phyloP scores from a whole-genome alignment of 2,113 vertebrate genomes.

The Mus pahari region DNA sequence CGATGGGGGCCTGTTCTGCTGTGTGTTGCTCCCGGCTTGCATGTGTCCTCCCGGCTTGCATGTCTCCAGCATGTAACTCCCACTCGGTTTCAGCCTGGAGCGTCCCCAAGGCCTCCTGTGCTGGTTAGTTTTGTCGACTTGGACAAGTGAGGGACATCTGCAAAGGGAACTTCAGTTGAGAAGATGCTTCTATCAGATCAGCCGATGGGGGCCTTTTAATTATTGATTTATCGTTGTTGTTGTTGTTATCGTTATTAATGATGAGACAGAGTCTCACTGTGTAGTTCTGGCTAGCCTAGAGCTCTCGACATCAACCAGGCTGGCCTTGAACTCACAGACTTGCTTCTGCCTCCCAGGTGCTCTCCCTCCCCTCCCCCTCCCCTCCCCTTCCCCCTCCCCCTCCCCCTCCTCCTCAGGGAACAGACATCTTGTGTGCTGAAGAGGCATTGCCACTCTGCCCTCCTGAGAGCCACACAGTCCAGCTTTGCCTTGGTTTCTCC shows the following conservation, averaged over 20 bases:
- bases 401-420: not conserved
- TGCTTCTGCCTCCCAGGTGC: not conserved
- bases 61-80: not conserved
- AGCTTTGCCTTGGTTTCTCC: not conserved
- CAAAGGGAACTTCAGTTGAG: not conserved
- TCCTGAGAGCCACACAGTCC: fast-evolving
- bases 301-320: not conserved
- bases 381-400: not conserved
- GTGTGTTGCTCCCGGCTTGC: fast-evolving
- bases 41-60: fast-evolving
- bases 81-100: not conserved
- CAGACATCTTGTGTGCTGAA: fast-evolving
- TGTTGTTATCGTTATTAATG: too few relatives aligned
- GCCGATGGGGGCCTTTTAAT: not conserved
- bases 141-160: not conserved
- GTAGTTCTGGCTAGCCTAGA: not conserved
- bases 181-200: not conserved
- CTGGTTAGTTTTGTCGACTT: not conserved
- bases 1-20: not conserved
- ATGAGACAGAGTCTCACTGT: not conserved
- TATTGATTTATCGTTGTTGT: not conserved
- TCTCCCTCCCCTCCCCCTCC: fast-evolving
- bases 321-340: not conserved
- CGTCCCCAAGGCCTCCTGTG: not conserved
- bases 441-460: not conserved